Base-by-base conservation (phyloP, 2,797 vertebrate genomes). In the Anguilla anguilla region DNA sequence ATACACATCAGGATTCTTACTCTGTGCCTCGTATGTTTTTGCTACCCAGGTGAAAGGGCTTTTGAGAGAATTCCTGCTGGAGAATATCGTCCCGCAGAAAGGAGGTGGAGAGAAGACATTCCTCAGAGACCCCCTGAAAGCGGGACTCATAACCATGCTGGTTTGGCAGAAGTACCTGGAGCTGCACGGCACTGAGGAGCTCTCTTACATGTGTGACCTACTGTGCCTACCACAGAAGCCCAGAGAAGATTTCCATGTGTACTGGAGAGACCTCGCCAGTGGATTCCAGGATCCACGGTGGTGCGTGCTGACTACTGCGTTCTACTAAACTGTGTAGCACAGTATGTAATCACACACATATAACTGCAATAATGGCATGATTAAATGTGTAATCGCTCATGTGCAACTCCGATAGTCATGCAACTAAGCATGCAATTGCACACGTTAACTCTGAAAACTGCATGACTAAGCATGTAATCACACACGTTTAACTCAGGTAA, bases 131-230 rank as follows among this genome's bases (percentile, higher is more conserved):
- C 92, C 82, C 17, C 61, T 96, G 57, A 82, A 89, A 1, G 82
- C 94, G 89, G 96, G 95, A 17, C 59, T 97, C 35, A 87, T 93
- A 9, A 15, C 91, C 19, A 87, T 96, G 0, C 0, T 0, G 0
- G 0, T 91, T 0, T 13, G 85, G 35, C n/a, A 74, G 0, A 0
- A 0, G 0, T 0, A 28, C 0, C 0, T 0, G 0, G 19, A 95
- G 13, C 2, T 0, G 4, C 0, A 1, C 0, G 0, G 0, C 0
- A 0, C 15, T 0, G 0, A 0, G 0, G 6, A 90, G 0, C 87
- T 94, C 87, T 0, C 0, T 85, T 0, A 0, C 0, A 57, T 96
- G 5, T 96, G 96, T 22, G 3, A 0, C 43, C 91, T 96, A 35
- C 55, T 97, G 25, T 92, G 90, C 87, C 82, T 93, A 0, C 88